phyloP scores from a whole-genome alignment of 2,113 vertebrate genomes.

The Spilogale gracilis region DNA sequence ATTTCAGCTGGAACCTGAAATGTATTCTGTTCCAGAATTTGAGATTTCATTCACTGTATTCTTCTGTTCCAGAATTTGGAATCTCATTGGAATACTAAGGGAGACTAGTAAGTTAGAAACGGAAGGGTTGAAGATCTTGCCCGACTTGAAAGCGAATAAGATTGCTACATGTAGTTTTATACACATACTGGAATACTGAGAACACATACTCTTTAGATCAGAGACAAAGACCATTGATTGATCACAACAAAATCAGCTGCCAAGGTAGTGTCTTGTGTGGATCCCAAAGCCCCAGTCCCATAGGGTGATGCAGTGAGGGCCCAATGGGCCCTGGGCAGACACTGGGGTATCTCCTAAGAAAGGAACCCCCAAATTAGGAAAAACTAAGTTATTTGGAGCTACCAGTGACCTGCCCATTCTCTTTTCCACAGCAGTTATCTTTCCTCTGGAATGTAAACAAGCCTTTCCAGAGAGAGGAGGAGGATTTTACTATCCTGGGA shows the following conservation, averaged over 20 bases:
- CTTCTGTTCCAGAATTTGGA: background rate
- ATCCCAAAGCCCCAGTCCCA: background rate
- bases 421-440: background rate
- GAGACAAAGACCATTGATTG: background rate
- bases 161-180: background rate
- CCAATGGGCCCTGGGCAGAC: background rate
- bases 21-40: background rate
- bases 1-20: background rate
- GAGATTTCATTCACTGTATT: background rate
- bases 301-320: background rate
- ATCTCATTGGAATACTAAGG: background rate
- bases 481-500: background rate
- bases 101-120: background rate
- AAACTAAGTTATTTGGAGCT: background rate
- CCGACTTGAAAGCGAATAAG: background rate
- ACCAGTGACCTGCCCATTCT: background rate
- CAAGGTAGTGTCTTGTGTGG: background rate
- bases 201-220: background rate
- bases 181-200: background rate
- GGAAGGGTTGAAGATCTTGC: background rate
- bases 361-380: background rate
- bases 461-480: background rate
- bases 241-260: background rate
- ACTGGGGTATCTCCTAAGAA: background rate
- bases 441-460: background rate